Base-by-base conservation (phyloP, 2,888 invertebrate genomes). In the Oligia latruncula region DNA sequence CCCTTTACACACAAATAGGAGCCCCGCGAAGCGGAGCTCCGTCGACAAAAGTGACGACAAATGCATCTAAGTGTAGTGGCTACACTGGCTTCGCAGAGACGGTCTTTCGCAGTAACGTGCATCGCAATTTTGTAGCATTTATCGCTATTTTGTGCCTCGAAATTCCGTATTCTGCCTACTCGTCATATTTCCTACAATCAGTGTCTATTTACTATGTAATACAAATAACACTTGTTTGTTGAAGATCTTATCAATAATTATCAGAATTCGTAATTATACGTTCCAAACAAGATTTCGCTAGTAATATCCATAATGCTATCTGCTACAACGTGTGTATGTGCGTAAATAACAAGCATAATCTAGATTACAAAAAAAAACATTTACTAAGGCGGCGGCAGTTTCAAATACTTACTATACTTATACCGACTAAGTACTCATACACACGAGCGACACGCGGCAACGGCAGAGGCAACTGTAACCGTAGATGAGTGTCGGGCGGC, bases 221-320 rank as follows among this genome's bases (percentile, higher is more conserved):
- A 49, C 3, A 17, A 62, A 66, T 49, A 11, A 20, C 49, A 77
- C 23, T 67, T 76, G 46, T 76, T 79, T 79, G 55, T 64, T 72
- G 13, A 40, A 65, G 4, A 52, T 46, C 35, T 67, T 80, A 76
- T 77, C 87, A 46, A 49, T 58, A 29, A 62, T 70, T 76, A 74
- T n/a, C 2, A 15, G 11, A 13, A 76, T 74, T 49, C 62, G 35
- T 68, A 40, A 62, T 62, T 49, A n/a, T 64, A 71, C 4, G 13
- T 64, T 46, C 0, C 17, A 62, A 73, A 71, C 62, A 71, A 35
- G 64, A 83, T 75, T 83, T 35, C 43, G 35, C 58, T 64, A 29
- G 52, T 81, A 29, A 66, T 71, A 67, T n/a, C 15, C 65, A 17
- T 35, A 60, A 15, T 66, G 23, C 9, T 79, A 74, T 71, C 66